Conservation (phyloP, 2,113 vertebrate genomes). For the Cynopterus brachyotis region DNA sequence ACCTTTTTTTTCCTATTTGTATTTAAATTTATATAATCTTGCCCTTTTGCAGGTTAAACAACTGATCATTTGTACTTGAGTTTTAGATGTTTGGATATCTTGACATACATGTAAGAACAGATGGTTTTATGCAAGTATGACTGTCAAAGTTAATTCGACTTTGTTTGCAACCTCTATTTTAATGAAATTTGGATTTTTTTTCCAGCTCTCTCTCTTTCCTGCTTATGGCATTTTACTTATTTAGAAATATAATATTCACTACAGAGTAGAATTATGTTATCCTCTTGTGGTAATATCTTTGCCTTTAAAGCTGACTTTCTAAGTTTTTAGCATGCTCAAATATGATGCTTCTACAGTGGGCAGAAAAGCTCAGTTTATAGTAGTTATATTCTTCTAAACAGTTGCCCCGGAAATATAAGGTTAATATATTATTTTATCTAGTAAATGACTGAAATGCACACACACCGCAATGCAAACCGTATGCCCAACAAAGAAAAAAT, state of each 20-base stretch:
- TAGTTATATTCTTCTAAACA: not conserved
- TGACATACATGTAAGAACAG: not conserved
- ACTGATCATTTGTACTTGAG: not conserved
- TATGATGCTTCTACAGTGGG: not conserved
- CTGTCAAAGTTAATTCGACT: conserved; percentile 54
- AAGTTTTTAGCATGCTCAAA: not conserved
- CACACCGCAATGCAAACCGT: not conserved
- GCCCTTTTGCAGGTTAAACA: conserved; percentile 33
- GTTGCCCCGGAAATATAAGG: not conserved
- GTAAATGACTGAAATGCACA: not conserved
- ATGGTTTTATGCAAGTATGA: conserved; percentile 45
- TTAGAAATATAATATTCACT: conserved; percentile 36
- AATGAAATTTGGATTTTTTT: conserved; percentile 40
- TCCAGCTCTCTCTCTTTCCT: not conserved
- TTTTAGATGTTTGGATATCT: not conserved
- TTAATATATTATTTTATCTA: not conserved
- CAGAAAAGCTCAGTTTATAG: not conserved
- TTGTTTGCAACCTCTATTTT: conserved; percentile 41
- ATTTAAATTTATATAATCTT: not conserved
- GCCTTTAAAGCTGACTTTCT: not conserved
- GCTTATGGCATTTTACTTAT: conserved; percentile 37
- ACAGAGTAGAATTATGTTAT: not conserved
- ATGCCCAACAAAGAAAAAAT: not conserved
- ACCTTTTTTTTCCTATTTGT: not conserved
- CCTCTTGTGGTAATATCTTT: conserved; percentile 1